Base-by-base conservation (phyloP, 2,888 invertebrate genomes). In the Drosophila tripunctata region DNA sequence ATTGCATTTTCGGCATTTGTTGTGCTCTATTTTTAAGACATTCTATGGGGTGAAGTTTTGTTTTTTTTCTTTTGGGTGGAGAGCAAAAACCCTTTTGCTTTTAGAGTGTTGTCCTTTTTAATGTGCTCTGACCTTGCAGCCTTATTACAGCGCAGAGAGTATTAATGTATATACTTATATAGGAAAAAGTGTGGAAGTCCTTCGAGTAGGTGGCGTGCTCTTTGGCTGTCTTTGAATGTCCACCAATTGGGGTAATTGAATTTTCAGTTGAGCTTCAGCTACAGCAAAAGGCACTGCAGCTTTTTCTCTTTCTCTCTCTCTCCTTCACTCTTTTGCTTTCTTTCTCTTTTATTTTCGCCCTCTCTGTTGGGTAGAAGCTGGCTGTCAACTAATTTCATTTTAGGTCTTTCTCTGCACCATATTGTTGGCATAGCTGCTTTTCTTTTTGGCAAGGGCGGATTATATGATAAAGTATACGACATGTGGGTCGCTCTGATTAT, bases 191-290 rank as follows among this genome's bases (percentile, higher is more conserved):
- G 40, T 56, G 30, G 30, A 36, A 54, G 17, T 40, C 14, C 17
- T 36, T 19, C 38, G 60, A 48, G 62, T 58, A 63, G 54, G 51
- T 50, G 57, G 48, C 52, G 27, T 45, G 12, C 41, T 43, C 41
- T 19, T 30, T n/a, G 38, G 64, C 36, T 36, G 44, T 40, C 22
- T 55, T 52, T 44, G 54, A 31, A 33, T 38, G 56, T 58, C 57
- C 41, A 54, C 56, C 87, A 81, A 81, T 87, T 78, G 78, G 73
- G 78, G 81, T 87, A 84, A 87, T 84, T 87, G 75, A 87, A 84
- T 81, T 87, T 87, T 63, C 67, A 73, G 78, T 75, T 65, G 54
- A 77, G 67, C 66, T 64, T n/a, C 40, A 58, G 73, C 51, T 31
- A 33, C 43, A 45, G 50, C 44, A 21, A 30, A n/a, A 55, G 55